These are phyloP conservation scores for Priocnemis perturbator DNA, from an alignment of 2,888 invertebrate species.

Conservation along the genomic window DNA sequence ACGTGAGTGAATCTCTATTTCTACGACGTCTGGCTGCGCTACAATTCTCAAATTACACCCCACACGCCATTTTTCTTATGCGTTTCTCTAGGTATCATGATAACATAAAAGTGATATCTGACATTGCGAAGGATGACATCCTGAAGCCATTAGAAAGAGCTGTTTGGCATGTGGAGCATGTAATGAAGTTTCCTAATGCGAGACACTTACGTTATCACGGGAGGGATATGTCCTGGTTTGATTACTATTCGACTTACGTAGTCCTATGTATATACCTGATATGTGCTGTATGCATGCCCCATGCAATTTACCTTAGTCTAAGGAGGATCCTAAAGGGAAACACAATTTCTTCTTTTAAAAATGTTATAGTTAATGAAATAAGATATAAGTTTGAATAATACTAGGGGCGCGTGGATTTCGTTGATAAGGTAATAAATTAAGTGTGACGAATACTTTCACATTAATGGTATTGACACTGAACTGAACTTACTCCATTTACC, in stretches of 20 bases:
- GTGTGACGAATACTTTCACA: no score
- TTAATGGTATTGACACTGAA: no score
- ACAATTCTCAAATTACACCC: conserved; percentile 1
- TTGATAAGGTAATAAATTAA: no score
- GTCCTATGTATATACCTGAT: no score
- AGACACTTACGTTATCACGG: conserved; percentile 65
- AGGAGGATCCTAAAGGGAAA: no score
- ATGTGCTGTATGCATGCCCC: no score
- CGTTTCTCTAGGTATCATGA: conserved; percentile 49
- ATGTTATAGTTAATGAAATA: no score
- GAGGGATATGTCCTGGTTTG: conserved; percentile 56
- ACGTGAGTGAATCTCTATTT: conserved; percentile 51
- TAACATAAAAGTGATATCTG: conserved; percentile 59
- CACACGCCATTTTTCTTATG: neutral
- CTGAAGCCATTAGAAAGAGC: conserved; percentile 66
- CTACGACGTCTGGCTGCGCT: neutral
- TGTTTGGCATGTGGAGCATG: conserved; percentile 68
- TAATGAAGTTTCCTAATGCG: conserved; percentile 66
- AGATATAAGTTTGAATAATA: no score
- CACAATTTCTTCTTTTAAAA: no score
- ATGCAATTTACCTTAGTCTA: no score
- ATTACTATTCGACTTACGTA: conserved; percentile 52
- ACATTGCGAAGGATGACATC: conserved; percentile 61
- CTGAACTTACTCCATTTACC: no score
- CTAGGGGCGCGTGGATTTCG: no score